Percentiles rank a stretch among this genome's conserved stretches.
Evolutionary conservation across 2,797 vertebrate species (phyloP).

Genomic region (Diceros bicornis): DNA sequence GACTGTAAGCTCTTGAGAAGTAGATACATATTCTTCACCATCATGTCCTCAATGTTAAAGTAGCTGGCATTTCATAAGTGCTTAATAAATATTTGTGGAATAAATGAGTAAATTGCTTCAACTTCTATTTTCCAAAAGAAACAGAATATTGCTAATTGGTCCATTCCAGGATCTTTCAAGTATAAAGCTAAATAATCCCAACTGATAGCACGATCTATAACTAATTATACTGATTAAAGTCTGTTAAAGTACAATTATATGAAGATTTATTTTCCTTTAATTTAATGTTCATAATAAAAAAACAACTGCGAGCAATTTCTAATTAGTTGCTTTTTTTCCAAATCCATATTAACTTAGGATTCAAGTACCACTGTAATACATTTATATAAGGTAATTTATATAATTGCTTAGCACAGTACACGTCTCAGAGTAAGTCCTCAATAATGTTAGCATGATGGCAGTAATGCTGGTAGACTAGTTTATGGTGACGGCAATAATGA

Average conservation of each 20-base stretch:
- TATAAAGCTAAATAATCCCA: constrained; percentile 51
- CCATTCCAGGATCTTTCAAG: constrained; percentile 46
- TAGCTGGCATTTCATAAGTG: not conserved
- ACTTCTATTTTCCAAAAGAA: constrained; percentile 56
- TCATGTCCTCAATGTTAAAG: not conserved
- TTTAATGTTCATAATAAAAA: constrained; percentile 69
- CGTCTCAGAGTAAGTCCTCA: not conserved
- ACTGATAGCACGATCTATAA: constrained; percentile 61
- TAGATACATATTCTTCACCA: not conserved
- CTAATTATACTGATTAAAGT: constrained; percentile 80
- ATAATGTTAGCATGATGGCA: not conserved
- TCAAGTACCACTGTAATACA: constrained; percentile 34
- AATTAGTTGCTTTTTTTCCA: constrained; percentile 72
- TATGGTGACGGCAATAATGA: not conserved
- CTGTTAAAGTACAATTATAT: constrained; percentile 73
- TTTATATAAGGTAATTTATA: constrained; percentile 67
- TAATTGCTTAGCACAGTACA: not conserved
- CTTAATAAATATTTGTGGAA: constrained; percentile 25
- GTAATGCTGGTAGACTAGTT: not conserved
- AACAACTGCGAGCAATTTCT: constrained; percentile 64
- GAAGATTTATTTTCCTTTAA: constrained; percentile 61
- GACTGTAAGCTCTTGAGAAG: not conserved
- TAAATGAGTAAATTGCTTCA: not conserved
- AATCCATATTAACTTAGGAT: constrained; percentile 62
- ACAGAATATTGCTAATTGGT: constrained; percentile 68